phyloP scores from a whole-genome alignment of 2,888 invertebrate species.

The Chloromyia formosa region DNA sequence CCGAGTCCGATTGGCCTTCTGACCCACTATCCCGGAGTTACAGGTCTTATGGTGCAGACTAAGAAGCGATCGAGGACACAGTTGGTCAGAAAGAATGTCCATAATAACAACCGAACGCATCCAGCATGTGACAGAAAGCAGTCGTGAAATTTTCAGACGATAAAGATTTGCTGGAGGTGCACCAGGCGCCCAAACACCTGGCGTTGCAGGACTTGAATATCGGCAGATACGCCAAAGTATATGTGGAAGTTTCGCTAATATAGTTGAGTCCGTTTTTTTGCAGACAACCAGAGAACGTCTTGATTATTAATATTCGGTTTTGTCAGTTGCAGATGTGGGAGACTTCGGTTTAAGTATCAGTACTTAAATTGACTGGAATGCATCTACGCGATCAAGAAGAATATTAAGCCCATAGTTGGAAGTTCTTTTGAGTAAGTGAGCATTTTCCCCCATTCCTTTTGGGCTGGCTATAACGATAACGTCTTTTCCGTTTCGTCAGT shows the following conservation, averaged over 20 bases:
- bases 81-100: constrained; percentile 59
- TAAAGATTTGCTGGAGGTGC: constrained; percentile 67
- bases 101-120: constrained; percentile 54
- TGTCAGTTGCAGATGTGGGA: constrained; percentile 71
- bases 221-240: constrained; percentile 84
- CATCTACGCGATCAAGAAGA: constrained; percentile 89
- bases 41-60: constrained; percentile 61
- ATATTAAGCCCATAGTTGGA: constrained; percentile 86
- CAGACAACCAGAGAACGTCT: not conserved
- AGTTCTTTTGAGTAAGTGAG: constrained; percentile 78
- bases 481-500: constrained; percentile 38
- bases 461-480: not conserved
- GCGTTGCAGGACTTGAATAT: constrained; percentile 83
- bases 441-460: too few relatives aligned
- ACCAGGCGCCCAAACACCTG: constrained; percentile 78
- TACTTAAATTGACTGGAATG: constrained; percentile 91
- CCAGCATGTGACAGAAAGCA: constrained; percentile 55
- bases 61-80: constrained; percentile 62
- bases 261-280: constrained; percentile 60
- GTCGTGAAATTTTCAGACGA: constrained; percentile 55
- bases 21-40: too few relatives aligned
- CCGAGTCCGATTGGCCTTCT: not conserved
- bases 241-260: constrained; percentile 82
- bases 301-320: too few relatives aligned
- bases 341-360: constrained; percentile 87